A percentile compares a stretch with the other conserved stretches of the same genome.
Evolutionary conservation across 2,113 vertebrate genomes (phyloP).

Genomic region (Australoheros scitulus): DNA sequence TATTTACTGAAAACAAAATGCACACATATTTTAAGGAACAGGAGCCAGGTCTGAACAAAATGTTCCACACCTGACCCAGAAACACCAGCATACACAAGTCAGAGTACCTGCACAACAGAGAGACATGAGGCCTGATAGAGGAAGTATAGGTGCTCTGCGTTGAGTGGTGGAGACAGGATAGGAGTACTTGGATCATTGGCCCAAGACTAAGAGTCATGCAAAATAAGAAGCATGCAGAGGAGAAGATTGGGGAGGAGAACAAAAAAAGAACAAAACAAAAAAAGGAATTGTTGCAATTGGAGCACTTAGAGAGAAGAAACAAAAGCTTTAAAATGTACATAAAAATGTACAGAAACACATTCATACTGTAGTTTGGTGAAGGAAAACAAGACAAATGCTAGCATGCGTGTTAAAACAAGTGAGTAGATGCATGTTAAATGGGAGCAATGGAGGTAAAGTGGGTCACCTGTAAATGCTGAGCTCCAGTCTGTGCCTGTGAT

Average conservation of each 20-base stretch:
- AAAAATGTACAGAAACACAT: constrained; percentile 5
- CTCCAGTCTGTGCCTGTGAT: constrained; percentile 42
- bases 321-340: neutral
- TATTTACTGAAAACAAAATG: neutral
- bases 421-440: neutral
- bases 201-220: constrained; percentile 78
- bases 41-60: constrained; percentile 18
- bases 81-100: constrained; percentile 26
- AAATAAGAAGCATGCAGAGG: constrained; percentile 69
- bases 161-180: constrained; percentile 81
- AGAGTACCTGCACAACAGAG: constrained; percentile 72
- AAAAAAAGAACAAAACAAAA: neutral
- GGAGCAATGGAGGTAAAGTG: neutral
- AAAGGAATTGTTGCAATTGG: constrained; percentile 4
- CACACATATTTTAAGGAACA: neutral
- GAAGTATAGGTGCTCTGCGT: constrained; percentile 82
- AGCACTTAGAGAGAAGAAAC: constrained; percentile 15
- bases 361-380: neutral
- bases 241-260: constrained; percentile 3
- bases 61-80: constrained; percentile 21
- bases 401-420: neutral
- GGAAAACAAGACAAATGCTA: neutral
- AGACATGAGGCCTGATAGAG: constrained; percentile 80
- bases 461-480: constrained; percentile 71
- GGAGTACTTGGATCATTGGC: constrained; percentile 76